Evolutionary conservation across 1,140 invertebrate genomes (phyloP).

Genomic region (Kradibia gibbosae): DNA sequence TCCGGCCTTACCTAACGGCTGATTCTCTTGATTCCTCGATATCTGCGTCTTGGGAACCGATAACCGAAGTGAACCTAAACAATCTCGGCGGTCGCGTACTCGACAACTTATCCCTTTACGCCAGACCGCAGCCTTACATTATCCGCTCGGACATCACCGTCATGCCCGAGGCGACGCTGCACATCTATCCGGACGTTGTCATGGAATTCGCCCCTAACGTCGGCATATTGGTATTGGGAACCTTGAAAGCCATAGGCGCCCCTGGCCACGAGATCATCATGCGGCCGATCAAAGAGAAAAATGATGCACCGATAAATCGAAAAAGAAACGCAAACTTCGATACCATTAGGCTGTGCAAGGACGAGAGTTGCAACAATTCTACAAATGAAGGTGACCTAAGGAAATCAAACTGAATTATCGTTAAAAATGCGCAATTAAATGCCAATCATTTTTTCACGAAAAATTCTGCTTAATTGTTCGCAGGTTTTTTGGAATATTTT

Average conservation of each 20-base stretch:
- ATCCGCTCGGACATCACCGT: conserved; percentile 95
- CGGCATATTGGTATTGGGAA: conserved; percentile 95
- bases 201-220: conserved; percentile 97
- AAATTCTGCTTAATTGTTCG: neutral
- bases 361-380: conserved; percentile 78
- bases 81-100: conserved; percentile 88
- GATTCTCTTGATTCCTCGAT: conserved; percentile 83
- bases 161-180: conserved; percentile 92
- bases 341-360: conserved; percentile 82
- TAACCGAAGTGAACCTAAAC: conserved; percentile 75
- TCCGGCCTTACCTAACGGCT: conserved; percentile 87
- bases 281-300: conserved; percentile 76
- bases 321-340: conserved; percentile 62
- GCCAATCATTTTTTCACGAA: no score
- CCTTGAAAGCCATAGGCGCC: conserved; percentile 88
- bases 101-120: conserved; percentile 80
- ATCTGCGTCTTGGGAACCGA: conserved; percentile 78
- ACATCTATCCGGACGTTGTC: conserved; percentile 90
- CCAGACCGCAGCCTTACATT: conserved; percentile 82
- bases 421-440: no score
- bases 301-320: conserved; percentile 38
- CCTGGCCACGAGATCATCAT: conserved; percentile 87
- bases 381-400: conserved; percentile 76
- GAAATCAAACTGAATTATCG: no score
- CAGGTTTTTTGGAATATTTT: conserved; percentile 91